Evolutionary conservation across 2,797 vertebrate genomes (phyloP).

Genomic region (Leucoraja ocellata): DNA sequence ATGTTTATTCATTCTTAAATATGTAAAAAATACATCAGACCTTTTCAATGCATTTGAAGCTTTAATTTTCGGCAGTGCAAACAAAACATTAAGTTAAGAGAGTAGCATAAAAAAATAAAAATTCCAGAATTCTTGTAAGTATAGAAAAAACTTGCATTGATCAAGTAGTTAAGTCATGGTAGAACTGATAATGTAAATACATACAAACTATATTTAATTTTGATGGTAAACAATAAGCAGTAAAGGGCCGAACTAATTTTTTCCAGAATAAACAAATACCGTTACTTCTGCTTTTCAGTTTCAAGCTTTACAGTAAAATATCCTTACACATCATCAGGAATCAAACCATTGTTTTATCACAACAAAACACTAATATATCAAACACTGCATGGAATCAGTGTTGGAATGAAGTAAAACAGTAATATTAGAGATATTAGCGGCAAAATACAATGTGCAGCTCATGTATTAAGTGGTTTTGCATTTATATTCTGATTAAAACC

Average conservation of each 20-base stretch:
- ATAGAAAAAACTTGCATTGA: slow-evolving; percentile 15
- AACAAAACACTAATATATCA: not conserved
- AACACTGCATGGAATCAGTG: not conserved
- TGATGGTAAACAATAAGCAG: not conserved
- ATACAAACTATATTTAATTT: not conserved
- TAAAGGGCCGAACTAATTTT: not conserved
- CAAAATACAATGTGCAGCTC: not conserved
- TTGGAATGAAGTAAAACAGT: not conserved
- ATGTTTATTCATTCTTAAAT: not conserved
- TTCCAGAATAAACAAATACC: not conserved
- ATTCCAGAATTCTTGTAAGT: slow-evolving; percentile 20
- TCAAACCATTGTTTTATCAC: not conserved
- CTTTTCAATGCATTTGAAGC: slow-evolving; percentile 8
- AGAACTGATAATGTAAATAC: not conserved
- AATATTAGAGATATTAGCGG: not conserved
- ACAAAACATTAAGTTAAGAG: slow-evolving; percentile 4
- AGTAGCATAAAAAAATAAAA: slow-evolving; percentile 19
- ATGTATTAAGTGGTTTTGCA: not conserved
- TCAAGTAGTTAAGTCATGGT: not conserved
- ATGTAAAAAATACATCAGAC: not conserved
- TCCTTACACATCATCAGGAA: not conserved
- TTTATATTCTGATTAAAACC: not conserved
- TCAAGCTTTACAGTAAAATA: not conserved
- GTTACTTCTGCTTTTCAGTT: not conserved
- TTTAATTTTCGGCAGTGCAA: slow-evolving; percentile 22